phyloP scores from a whole-genome alignment of 2,113 vertebrate species.

The Gavialis gangeticus region DNA sequence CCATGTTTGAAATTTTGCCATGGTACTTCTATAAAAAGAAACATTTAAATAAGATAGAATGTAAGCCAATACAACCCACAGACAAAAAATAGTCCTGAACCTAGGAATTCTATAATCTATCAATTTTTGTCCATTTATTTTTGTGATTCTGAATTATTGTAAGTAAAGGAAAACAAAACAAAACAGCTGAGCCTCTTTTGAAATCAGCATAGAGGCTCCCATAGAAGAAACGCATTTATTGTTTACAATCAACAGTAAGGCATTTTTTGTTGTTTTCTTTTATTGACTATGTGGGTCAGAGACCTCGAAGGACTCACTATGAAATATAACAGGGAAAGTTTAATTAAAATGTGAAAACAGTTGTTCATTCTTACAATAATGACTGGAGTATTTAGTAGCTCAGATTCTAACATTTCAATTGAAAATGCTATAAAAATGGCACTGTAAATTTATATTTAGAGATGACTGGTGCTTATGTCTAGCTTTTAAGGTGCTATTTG shows the following conservation, averaged over 20 bases:
- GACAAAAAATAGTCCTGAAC: background rate
- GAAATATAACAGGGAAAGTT: constrained; percentile 42
- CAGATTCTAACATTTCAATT: constrained; percentile 4
- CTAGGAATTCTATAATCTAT: background rate
- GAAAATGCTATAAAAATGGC: background rate
- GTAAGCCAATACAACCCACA: background rate
- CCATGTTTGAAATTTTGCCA: background rate
- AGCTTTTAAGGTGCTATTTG: background rate
- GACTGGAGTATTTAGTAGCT: constrained; percentile 14
- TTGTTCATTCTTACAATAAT: constrained; percentile 19
- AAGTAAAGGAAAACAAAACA: background rate
- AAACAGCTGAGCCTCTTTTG: background rate
- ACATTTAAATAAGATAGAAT: background rate
- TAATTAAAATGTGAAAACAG: constrained; percentile 40
- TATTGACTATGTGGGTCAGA: constrained; percentile 23
- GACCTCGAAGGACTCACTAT: constrained; percentile 9
- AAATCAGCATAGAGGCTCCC: background rate
- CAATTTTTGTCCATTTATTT: background rate
- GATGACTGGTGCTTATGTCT: background rate
- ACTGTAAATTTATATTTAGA: background rate
- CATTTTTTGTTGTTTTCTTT: background rate
- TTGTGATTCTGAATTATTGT: background rate
- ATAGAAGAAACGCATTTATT: constrained; percentile 13
- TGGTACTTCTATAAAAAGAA: background rate
- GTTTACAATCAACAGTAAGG: background rate